Conservation (phyloP, 2,113 vertebrate genomes). For the Perca schrenkii region DNA sequence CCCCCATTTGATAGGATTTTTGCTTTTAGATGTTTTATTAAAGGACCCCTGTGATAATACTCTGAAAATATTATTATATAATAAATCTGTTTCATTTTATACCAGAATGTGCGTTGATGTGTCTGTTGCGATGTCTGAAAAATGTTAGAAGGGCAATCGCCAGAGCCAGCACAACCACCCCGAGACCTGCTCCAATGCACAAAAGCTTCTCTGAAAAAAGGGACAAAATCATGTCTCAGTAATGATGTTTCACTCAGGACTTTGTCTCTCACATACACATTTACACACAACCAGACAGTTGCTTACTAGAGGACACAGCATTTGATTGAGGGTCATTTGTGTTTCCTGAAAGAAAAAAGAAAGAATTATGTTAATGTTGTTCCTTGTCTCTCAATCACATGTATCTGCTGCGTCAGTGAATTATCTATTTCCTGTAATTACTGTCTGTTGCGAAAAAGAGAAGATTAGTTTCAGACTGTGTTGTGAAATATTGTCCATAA, state of each 20-base stretch:
- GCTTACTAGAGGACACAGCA: slow-evolving; percentile 17
- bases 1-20: no score
- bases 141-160: slow-evolving; percentile 40
- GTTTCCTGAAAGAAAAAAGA: background rate
- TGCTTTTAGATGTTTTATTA: no score
- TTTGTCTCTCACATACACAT: background rate
- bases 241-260: background rate
- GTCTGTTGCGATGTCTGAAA: slow-evolving; percentile 50
- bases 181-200: slow-evolving; percentile 51
- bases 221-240: background rate
- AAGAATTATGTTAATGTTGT: background rate
- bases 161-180: slow-evolving; percentile 31
- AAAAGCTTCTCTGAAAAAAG: slow-evolving; percentile 53
- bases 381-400: background rate
- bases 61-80: background rate
- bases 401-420: background rate
- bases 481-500: slow-evolving; percentile 6
- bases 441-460: background rate
- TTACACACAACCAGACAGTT: background rate
- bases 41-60: no score
- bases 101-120: slow-evolving; percentile 32
- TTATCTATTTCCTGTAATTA: background rate
- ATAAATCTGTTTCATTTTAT: slow-evolving; percentile 12
- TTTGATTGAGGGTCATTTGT: background rate
- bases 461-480: background rate